These are phyloP conservation scores for Synodontis membranacea DNA, from an alignment of 2,113 vertebrate genomes.

Conservation along the genomic window DNA sequence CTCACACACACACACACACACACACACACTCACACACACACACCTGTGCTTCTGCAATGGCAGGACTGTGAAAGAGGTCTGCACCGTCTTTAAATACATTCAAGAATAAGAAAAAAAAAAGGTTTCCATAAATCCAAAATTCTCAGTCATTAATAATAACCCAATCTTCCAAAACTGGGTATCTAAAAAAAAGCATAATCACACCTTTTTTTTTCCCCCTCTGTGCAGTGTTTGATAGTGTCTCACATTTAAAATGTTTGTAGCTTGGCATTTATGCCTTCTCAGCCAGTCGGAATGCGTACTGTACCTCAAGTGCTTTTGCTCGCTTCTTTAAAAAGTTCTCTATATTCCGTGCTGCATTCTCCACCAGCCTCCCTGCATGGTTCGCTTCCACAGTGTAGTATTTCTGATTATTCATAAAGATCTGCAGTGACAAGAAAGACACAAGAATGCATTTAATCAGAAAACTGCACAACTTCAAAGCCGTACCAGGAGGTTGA, in stretches of 20 bases:
- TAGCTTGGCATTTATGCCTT: background rate
- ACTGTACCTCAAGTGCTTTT: conserved; percentile 87
- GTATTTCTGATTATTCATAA: conserved; percentile 76
- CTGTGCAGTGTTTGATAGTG: background rate
- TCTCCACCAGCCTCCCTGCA: conserved; percentile 88
- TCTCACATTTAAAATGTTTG: background rate
- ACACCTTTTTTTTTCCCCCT: background rate
- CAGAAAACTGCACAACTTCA: background rate
- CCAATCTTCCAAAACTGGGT: background rate
- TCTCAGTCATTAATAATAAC: background rate
- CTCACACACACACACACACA: background rate
- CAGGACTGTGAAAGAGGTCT: conserved; percentile 4
- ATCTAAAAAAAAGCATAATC: background rate
- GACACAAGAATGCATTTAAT: conserved; percentile 31
- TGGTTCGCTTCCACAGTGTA: conserved; percentile 91
- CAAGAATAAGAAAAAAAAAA: background rate
- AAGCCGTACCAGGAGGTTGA: background rate
- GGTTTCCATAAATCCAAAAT: background rate
- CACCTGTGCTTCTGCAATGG: conserved; percentile 10
- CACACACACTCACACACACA: background rate
- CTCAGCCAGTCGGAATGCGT: conserved; percentile 2
- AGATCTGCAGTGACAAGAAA: conserved; percentile 77
- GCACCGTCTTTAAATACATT: background rate
- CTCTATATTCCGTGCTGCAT: conserved; percentile 92
- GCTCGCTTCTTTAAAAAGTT: conserved; percentile 91